A percentile compares a stretch with the other conserved stretches of the same genome.
These are phyloP conservation scores for Syncerus caffer DNA, from an alignment of 2,797 vertebrate genomes.

Conservation along the genomic window DNA sequence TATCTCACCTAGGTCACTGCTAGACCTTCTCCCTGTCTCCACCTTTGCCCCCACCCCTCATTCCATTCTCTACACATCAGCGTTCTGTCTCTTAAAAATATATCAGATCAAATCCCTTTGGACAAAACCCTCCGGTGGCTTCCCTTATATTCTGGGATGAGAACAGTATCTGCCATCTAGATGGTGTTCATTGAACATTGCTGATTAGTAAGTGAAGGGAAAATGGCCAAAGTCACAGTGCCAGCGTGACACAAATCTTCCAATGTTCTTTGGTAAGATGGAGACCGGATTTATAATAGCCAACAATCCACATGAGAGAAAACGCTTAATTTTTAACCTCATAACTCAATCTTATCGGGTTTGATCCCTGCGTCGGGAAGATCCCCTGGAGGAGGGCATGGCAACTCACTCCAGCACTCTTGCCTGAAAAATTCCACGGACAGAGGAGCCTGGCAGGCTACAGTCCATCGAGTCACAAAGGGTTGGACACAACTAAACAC, in stretches of 20 bases:
- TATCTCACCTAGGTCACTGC: neutral
- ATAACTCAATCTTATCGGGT: neutral
- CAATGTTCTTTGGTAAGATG: neutral
- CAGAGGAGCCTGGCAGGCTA: neutral
- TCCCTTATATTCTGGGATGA: neutral
- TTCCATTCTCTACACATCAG: neutral
- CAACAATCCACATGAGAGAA: neutral
- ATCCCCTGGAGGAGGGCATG: neutral
- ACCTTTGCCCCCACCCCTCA: neutral
- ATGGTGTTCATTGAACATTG: neutral
- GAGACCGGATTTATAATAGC: neutral
- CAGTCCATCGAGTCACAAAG: neutral
- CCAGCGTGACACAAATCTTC: neutral
- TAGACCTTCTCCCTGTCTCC: neutral
- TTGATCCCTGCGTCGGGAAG: neutral
- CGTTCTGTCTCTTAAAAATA: neutral
- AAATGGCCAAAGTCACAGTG: neutral
- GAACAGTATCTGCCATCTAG: neutral
- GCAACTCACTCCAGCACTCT: neutral
- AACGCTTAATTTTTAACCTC: constrained; percentile 7
- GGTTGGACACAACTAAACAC: neutral
- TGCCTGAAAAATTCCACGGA: neutral
- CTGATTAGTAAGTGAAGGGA: neutral
- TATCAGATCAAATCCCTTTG: neutral
- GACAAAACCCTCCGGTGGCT: neutral